Base-by-base conservation (phyloP, 2,797 vertebrate species). In the Uromys caudimaculatus region DNA sequence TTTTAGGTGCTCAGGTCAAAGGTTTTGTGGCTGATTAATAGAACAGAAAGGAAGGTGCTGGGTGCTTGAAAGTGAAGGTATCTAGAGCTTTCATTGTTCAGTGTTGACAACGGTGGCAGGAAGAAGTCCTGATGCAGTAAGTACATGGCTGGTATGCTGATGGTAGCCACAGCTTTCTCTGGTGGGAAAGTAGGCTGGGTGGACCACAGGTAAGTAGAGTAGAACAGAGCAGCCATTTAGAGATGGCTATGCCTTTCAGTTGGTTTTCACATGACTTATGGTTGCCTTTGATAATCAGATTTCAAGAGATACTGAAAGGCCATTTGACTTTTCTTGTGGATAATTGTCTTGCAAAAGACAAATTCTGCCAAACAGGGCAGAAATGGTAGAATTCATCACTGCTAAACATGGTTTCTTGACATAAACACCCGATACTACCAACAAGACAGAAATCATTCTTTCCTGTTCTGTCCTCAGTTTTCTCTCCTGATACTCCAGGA, bases 331-430 rank as follows among this genome's bases (percentile, higher is more conserved):
- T 96, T 79, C 67, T 16, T 89, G 75, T 94, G 21, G 50, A 24
- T 89, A 85, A 64, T 92, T 95, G 67, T 47, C 54, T 89, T 91
- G 35, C 79, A 82, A 97, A 89, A 92, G 27, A 32, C 54, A 89
- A 89, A 13, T 79, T 83, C 13, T 19, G 56, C 16, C 0, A 71
- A 95, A 92, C 60, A 60, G 52, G 11, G 83, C 6, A 92, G 81
- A 83, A n/a, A 17, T 75, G 81, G 62, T 83, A 56, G 52, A 73
- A n/a, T 90, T 86, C 60, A 29, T 16, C 0, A 62, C 32, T 77
- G 32, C 32, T 92, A 47, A 96, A 94, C 73, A 84, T 58, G 17
- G 35, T 84, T 64, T 29, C 16, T 87, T 76, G 29, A 7, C 44
- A 71, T 52, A 89, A 94, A 75, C 27, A 92, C 4, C 4, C 0